Evolutionary conservation across 2,113 vertebrate species (phyloP).

Genomic region (Neodon shergylaensis): DNA sequence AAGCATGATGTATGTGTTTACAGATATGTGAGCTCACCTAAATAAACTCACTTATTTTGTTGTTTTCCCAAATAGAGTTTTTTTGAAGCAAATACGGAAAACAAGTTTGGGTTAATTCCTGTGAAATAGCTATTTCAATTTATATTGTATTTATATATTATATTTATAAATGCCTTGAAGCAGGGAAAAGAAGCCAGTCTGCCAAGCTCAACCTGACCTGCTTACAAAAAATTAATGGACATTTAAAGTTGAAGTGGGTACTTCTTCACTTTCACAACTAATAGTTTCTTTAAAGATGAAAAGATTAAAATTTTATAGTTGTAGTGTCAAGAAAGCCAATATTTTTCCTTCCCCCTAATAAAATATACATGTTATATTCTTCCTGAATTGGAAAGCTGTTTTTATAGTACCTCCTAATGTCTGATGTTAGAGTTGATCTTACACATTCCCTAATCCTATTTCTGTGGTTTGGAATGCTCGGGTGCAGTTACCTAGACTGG

Average conservation of each 20-base stretch:
- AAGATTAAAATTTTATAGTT: slow-evolving; percentile 1
- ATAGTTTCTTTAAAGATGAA: slow-evolving; percentile 21
- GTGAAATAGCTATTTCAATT: not conserved
- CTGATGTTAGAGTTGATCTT: not conserved
- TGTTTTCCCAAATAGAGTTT: slow-evolving; percentile 11
- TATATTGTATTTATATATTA: not conserved
- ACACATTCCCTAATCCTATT: not conserved
- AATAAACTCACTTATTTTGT: not conserved
- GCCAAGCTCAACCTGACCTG: not conserved
- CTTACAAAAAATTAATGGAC: not conserved
- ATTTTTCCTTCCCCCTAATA: not conserved
- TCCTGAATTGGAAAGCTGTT: not conserved
- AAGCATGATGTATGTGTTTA: not conserved
- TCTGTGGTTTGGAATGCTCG: slow-evolving; percentile 14
- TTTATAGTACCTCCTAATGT: slow-evolving; percentile 46
- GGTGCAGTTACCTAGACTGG: not conserved
- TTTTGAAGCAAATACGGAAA: slow-evolving; percentile 17
- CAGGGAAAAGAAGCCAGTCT: not conserved
- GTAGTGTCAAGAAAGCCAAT: not conserved
- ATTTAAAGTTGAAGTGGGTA: not conserved
- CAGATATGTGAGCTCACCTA: not conserved
- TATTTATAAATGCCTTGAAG: not conserved
- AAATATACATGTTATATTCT: not conserved
- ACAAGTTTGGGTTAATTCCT: not conserved
- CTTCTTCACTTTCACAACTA: not conserved